These are phyloP conservation scores for Phenganax marumi DNA, from an alignment of 92 coral and sea anemone genomes.

Conservation along the genomic window DNA sequence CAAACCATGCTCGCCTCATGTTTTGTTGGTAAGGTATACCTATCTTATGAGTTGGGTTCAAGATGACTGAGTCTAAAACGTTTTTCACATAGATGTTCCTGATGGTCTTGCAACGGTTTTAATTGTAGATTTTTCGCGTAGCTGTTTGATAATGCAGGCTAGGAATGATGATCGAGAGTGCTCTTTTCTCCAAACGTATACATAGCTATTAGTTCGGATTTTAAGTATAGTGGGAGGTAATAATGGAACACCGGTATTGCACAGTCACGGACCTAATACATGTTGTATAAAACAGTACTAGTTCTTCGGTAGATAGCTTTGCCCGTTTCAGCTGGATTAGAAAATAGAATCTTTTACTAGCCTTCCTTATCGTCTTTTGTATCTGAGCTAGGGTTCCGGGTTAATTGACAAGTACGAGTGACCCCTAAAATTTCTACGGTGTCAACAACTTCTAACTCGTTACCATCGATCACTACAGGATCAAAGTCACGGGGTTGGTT, in stretches of 20 bases:
- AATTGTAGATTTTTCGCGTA: too few species aligned
- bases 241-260: neutral
- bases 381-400: conserved; percentile 26
- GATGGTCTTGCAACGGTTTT: neutral
- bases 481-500: too few species aligned
- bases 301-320: neutral
- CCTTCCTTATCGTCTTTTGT: neutral
- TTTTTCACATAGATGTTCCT: neutral
- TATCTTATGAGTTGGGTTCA: neutral
- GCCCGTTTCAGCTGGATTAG: conserved; percentile 6
- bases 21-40: neutral
- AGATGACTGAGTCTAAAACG: neutral
- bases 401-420: neutral
- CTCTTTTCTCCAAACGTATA: too few species aligned
- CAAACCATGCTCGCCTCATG: too few species aligned
- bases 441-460: too few species aligned
- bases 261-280: too few species aligned
- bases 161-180: too few species aligned
- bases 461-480: too few species aligned
- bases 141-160: too few species aligned
- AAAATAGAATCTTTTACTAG: neutral
- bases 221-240: neutral
- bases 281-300: neutral
- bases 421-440: conserved; percentile 2
- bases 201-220: neutral